Evolutionary conservation across 2,888 invertebrate genomes (phyloP), one percentile per base, ranked within the genome.

Genomic region (Melieria omissa): DNA sequence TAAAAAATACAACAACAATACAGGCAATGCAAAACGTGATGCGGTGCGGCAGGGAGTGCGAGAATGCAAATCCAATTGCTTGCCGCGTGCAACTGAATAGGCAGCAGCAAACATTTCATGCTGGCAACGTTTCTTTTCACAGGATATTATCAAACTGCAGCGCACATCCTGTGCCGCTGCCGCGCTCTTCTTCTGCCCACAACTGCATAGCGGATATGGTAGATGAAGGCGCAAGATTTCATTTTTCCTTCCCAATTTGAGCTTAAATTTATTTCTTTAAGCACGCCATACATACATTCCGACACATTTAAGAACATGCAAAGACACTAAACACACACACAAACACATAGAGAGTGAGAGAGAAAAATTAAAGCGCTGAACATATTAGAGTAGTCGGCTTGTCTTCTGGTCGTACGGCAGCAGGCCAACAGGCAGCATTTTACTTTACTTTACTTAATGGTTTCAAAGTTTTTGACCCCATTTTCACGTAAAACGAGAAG

Each of bases 381-480:
- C 29, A 29, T 29, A 29, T 29, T 29, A 29, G 29, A 29, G 29
- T 29, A 29, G 29, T 29, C 29, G 29, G 29, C 29, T 29, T 29
- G 29, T 29, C 29, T 29, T 29, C 2, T 29, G 29, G 29, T 2
- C 29, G 29, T 29, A 29, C 29, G 29, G 29, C 29, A 29, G 29
- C 29, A 29, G 29, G 29, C 29, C 29, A 29, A 2, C 29, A 29
- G 42, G 29, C 9, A n/a, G 52, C 70, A 70, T 70, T 64, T 60
- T 16, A 65, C 58, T 70, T 60, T 16, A 65, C 58, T 70, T 60
- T 60, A 65, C 52, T 65, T 70, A 60, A 70, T 58, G 52, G 42
- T 54, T 62, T 54, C 62, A 55, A 57, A 71, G 62, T 62, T 66
- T 71, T 66, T 71, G 71, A 71, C 66, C 71, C 16, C 71, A 66